Evolutionary conservation across 2,888 invertebrate species (phyloP).

Genomic region (Odontomyia ornata): DNA sequence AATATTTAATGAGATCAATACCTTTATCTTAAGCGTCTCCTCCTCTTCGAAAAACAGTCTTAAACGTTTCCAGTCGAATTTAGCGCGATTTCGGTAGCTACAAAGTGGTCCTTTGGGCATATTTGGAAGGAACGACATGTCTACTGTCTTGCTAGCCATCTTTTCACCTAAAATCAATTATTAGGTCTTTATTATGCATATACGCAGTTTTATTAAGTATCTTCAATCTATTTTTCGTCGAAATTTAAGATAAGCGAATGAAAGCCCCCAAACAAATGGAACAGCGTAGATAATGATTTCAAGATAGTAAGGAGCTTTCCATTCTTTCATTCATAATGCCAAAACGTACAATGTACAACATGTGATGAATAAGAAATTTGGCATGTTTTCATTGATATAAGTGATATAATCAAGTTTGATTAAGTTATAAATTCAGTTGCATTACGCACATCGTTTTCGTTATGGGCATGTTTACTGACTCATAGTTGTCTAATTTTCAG

Average conservation of each 20-base stretch:
- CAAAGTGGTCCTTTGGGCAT: conserved; percentile 77
- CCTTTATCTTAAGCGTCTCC: conserved; percentile 80
- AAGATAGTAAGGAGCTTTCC: no score
- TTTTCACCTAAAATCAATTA: neutral
- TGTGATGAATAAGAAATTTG: no score
- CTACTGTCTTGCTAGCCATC: conserved; percentile 62
- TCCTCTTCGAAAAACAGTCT: conserved; percentile 82
- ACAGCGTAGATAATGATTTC: no score
- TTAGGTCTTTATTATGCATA: neutral
- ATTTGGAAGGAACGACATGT: conserved; percentile 73
- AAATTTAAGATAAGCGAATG: neutral
- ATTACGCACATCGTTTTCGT: no score
- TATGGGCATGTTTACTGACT: no score
- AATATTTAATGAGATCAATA: conserved; percentile 58
- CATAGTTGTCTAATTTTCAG: no score
- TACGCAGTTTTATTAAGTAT: neutral
- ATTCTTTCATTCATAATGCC: no score
- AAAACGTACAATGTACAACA: no score
- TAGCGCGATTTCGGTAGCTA: conserved; percentile 77
- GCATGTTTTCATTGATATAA: no score
- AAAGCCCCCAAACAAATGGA: no score
- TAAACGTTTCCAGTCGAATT: conserved; percentile 88
- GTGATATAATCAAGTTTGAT: no score
- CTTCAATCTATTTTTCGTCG: neutral
- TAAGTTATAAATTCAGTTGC: no score